phyloP scores from a whole-genome alignment of 1,140 invertebrate species.

The Trachymyrmex septentrionalis region DNA sequence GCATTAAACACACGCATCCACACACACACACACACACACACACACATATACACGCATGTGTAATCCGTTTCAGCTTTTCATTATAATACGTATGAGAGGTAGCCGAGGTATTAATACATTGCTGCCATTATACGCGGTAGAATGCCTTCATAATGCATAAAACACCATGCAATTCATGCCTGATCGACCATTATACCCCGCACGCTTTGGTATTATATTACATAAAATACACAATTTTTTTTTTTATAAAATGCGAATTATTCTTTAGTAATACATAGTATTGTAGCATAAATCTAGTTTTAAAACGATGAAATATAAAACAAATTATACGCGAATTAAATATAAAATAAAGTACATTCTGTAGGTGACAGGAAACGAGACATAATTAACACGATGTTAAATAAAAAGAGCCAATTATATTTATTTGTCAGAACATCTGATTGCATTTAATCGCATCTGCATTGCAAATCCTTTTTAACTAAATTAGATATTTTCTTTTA shows the following conservation, averaged over 20 bases:
- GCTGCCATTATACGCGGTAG: slow-evolving; percentile 54
- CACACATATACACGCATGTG: not conserved
- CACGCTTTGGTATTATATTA: slow-evolving; percentile 17
- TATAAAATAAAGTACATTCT: not conserved
- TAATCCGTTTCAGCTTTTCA: slow-evolving; percentile 52
- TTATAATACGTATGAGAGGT: slow-evolving; percentile 49
- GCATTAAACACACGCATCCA: slow-evolving; percentile 13
- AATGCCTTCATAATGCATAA: slow-evolving; percentile 59
- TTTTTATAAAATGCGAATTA: slow-evolving; percentile 17
- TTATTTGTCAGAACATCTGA: not conserved
- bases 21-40: not conserved
- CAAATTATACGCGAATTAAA: slow-evolving; percentile 10
- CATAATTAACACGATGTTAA: not conserved
- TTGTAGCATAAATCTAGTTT: slow-evolving; percentile 27
- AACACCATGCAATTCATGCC: slow-evolving; percentile 58
- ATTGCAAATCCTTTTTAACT: not conserved
- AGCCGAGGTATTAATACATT: slow-evolving; percentile 55
- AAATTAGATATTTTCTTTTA: not conserved
- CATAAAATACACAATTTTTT: slow-evolving; percentile 7
- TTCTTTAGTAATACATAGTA: slow-evolving; percentile 29
- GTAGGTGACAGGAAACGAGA: not conserved
- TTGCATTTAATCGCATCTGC: not conserved
- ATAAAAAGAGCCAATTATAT: not conserved
- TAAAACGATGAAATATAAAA: not conserved
- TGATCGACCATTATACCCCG: slow-evolving; percentile 39